phyloP scores from a whole-genome alignment of 2,113 vertebrate species.

The Ornithorhynchus anatinus region DNA sequence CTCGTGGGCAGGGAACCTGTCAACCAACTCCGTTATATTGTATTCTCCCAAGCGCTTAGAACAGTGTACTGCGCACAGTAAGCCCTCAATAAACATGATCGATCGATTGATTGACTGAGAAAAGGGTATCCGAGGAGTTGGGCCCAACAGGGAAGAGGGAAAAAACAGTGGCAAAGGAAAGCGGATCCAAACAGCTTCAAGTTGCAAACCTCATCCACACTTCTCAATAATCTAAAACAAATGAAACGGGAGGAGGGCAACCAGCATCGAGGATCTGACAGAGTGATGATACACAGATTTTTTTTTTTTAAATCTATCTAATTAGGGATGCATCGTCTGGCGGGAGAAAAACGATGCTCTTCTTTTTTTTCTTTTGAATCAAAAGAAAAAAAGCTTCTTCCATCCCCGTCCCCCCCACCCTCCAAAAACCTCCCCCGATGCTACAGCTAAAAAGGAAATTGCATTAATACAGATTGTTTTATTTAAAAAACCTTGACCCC shows the following conservation, averaged over 20 bases:
- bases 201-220: neutral
- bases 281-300: constrained; percentile 37
- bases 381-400: no score
- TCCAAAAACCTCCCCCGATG: neutral
- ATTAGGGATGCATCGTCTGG: constrained; percentile 35
- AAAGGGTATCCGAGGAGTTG: no score
- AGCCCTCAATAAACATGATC: no score
- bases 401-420: neutral
- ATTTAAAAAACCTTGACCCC: constrained; percentile 75
- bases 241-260: neutral
- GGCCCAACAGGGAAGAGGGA: no score
- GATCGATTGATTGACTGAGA: no score
- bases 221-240: constrained; percentile 15
- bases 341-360: constrained; percentile 30
- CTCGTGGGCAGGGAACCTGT: no score
- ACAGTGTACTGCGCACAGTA: no score
- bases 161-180: neutral
- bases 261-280: constrained; percentile 11
- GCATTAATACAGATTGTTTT: constrained; percentile 78
- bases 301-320: constrained; percentile 51
- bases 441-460: constrained; percentile 69
- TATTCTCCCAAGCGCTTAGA: no score
- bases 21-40: no score
- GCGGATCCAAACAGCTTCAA: neutral
- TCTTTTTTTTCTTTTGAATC: no score